Base-by-base conservation (phyloP, 2,888 invertebrate species). In the Trachelus iudaicus region DNA sequence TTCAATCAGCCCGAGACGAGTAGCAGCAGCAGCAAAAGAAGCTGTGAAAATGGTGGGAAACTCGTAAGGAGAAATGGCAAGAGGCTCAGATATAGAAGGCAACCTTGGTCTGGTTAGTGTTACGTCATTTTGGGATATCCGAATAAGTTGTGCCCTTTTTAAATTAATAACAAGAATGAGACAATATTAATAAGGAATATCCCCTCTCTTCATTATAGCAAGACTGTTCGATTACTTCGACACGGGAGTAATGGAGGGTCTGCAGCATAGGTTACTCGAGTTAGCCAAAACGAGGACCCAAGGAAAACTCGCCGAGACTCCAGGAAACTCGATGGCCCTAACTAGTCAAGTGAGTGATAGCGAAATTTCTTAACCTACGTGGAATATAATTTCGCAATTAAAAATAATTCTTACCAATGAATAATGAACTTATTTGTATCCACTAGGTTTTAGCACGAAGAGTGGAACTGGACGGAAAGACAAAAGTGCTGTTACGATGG, bases 211-310 rank as follows among this genome's bases (percentile, higher is more conserved):
- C 4, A 3, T 93, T 94, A 34, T 93, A 98, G 98, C 98, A 83
- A 96, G 97, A 86, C 96, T 97, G 94, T 97, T 97, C 91, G 98
- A 98, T 92, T 98, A 96, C 93, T 97, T 98, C 92, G 98, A 98
- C 93, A 93, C 95, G 83, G 96, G 98, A 76, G 96, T 96, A 83
- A 98, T 98, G 98, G 98, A 98, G 92, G 96, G 97, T 0, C 93
- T 98, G 71, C 96, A 97, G 91, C 96, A 97, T 92, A 95, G 96
- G 81, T 92, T 98, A 84, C 92, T 95, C 77, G 93, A 92, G 80
- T 90, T 95, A 87, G 94, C 94, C 11, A 92, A 93, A 84, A 91
- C 91, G 81, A 94, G 94, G 85, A 94, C 95, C 15, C 92, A 93
- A 84, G 94, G 95, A 81, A 91, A 93, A 81, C 93, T 96, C 84